Evolutionary conservation across 2,888 invertebrate species (phyloP).

Genomic region (Melieria omissa): DNA sequence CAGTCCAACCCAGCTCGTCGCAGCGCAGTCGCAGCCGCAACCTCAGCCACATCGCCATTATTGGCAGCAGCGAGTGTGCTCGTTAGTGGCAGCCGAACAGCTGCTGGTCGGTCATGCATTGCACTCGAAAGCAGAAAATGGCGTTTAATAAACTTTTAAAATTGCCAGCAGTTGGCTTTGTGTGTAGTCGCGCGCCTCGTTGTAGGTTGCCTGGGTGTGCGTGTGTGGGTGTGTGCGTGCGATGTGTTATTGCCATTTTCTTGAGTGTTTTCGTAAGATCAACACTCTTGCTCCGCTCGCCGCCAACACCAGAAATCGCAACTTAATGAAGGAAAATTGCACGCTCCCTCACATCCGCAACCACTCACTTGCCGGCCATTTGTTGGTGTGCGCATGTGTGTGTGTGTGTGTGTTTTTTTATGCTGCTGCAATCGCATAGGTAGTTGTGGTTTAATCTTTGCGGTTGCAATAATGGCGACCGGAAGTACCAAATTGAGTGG

Average conservation of each 20-base stretch:
- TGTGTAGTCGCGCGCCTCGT: neutral
- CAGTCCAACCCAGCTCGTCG: too few species aligned
- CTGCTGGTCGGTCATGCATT: neutral
- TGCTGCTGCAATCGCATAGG: neutral
- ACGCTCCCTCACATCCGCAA: too few species aligned
- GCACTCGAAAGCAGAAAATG: neutral
- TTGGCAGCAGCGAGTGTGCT: neutral
- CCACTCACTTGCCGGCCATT: neutral
- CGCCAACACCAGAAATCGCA: constrained; percentile 21
- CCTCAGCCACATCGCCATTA: neutral
- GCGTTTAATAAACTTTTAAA: constrained; percentile 23
- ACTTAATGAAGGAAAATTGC: constrained; percentile 40
- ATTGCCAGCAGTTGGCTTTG: neutral
- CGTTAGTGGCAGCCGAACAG: neutral
- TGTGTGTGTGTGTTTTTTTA: neutral
- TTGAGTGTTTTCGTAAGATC: constrained; percentile 21
- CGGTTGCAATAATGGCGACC: constrained; percentile 1
- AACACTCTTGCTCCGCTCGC: neutral
- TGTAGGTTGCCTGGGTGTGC: neutral
- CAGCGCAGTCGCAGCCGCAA: neutral
- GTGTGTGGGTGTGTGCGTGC: neutral
- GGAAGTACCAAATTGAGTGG: constrained; percentile 37
- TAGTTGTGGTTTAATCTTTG: neutral
- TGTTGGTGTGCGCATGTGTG: neutral
- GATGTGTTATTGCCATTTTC: constrained; percentile 24